Base-by-base conservation (phyloP, 2,888 invertebrate species). In the Esperia sulphurella region DNA sequence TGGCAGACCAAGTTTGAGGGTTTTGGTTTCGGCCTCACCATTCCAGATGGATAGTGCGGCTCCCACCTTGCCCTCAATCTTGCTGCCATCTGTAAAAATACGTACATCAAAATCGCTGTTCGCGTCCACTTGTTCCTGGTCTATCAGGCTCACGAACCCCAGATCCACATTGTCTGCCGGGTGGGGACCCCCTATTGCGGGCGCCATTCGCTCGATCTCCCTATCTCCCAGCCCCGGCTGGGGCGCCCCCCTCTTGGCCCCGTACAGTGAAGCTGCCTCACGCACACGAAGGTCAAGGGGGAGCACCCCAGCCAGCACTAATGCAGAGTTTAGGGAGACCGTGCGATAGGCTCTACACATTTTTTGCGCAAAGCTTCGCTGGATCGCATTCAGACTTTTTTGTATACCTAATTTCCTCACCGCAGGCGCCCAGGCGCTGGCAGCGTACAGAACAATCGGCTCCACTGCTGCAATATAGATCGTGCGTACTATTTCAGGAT, bases 11-110 rank as follows among this genome's bases (percentile, higher is more conserved):
- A 46, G 39, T 35, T 45, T 49, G 12, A 29, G 12, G 40, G 45
- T 35, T 41, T 21, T 21, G 7, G 8, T 14, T 13, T 38, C 38
- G 4, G 4, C 3, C 3, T 10, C 29, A 3, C 10, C 10, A 1
- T 38, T 8, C 38, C 40, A 14, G 4, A 14, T 4, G 8, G 40
- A 14, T 28, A 41, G 12, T 1, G n/a, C 30, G 0, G 49, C 49
- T 8, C 53, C 53, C 6, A 53, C 53, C 10, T 35, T 46, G 14
- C 50, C 50, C 31, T 40, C 48, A 38, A 50, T 49, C 35, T 50
- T 56, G 45, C 56, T 54, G 12, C 56, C 58, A 14, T 56, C 58
- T 0, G 54, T 56, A 43, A 33, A 56, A 1, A 54, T 49, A 9
- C 33, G 12, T 13, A 46, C 30, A 8, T 5, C 35, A 8, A 28